Conservation (phyloP, 2,888 invertebrate genomes). For the Acronicta leporina region DNA sequence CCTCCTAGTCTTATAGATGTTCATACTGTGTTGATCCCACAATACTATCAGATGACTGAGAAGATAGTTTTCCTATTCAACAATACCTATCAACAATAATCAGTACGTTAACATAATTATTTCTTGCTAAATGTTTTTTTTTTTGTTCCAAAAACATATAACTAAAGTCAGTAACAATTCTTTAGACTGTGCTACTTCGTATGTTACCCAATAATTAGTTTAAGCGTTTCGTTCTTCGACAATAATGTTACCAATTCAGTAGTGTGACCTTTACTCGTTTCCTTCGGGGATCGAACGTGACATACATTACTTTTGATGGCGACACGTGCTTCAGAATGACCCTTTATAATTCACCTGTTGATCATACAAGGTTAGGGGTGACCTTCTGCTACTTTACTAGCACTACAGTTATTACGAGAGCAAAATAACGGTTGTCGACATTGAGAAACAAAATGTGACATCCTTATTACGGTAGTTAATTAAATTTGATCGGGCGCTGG, state of each 20-base stretch:
- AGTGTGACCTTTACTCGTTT: slow-evolving; percentile 39
- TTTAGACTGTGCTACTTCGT: not conserved
- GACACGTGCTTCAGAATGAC: slow-evolving; percentile 37
- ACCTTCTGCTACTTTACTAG: slow-evolving; percentile 47
- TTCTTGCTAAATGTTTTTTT: no score
- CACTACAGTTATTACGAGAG: slow-evolving; percentile 41
- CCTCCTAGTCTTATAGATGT: no score
- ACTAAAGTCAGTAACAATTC: not conserved
- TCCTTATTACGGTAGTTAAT: slow-evolving; percentile 21
- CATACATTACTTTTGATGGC: slow-evolving; percentile 37
- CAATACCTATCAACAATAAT: no score
- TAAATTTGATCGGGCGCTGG: slow-evolving; percentile 1
- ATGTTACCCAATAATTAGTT: slow-evolving; percentile 33
- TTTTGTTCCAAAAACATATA: not conserved
- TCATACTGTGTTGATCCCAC: no score
- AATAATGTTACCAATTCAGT: slow-evolving; percentile 34
- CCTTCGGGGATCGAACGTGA: slow-evolving; percentile 35
- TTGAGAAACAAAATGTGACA: slow-evolving; percentile 30
- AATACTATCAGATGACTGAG: no score
- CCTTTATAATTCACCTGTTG: slow-evolving; percentile 40
- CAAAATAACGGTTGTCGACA: slow-evolving; percentile 36
- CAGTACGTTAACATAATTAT: no score
- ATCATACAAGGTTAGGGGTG: slow-evolving; percentile 15
- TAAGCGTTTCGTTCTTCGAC: slow-evolving; percentile 25
- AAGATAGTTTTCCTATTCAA: no score